phyloP scores from a whole-genome alignment of 2,888 invertebrate genomes.

The Agrochola lychnidis region DNA sequence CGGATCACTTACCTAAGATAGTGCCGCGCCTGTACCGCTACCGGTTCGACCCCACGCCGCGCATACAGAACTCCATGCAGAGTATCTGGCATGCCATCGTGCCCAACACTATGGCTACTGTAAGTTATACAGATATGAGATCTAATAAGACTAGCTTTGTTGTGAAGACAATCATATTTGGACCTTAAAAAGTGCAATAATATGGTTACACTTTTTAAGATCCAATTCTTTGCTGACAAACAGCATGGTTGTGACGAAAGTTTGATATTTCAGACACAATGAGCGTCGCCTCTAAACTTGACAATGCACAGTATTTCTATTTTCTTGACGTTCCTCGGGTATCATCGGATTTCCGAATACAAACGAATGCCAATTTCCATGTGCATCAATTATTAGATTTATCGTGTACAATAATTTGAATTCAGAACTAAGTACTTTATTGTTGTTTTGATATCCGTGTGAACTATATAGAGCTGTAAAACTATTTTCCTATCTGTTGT shows the following conservation, averaged over 20 bases:
- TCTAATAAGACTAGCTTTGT: too few species aligned
- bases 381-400: too few species aligned
- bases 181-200: neutral
- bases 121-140: slow-evolving; percentile 74
- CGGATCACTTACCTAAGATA: slow-evolving; percentile 95
- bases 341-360: too few species aligned
- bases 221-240: neutral
- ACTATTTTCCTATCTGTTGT: too few species aligned
- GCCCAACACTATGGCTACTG: slow-evolving; percentile 95
- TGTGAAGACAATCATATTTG: too few species aligned
- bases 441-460: too few species aligned
- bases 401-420: too few species aligned
- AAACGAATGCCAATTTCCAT: too few species aligned
- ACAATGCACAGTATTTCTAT: neutral
- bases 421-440: too few species aligned
- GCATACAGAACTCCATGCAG: slow-evolving; percentile 97
- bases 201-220: neutral
- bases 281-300: neutral
- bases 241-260: neutral
- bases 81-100: slow-evolving; percentile 98
- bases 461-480: too few species aligned
- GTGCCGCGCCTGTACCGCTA: slow-evolving; percentile 96
- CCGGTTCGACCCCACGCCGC: slow-evolving; percentile 98
- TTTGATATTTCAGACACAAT: neutral
- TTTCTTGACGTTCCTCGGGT: too few species aligned